These are phyloP conservation scores for Meleagris gallopavo DNA, from an alignment of 2,113 vertebrate species.

Conservation along the genomic window DNA sequence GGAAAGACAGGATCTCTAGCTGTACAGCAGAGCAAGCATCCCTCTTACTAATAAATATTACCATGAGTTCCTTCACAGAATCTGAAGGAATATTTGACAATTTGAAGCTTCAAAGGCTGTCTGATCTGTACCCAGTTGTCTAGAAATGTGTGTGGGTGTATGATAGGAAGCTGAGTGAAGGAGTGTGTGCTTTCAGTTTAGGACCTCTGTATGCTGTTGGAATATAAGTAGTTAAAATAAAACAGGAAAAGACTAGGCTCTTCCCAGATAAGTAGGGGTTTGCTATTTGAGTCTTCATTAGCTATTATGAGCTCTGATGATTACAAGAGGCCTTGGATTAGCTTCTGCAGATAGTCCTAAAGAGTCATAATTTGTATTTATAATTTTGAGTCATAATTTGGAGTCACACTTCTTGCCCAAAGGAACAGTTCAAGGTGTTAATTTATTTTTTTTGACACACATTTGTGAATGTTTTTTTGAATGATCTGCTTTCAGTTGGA, in stretches of 20 bases:
- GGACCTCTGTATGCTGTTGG: neutral
- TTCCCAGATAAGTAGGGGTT: neutral
- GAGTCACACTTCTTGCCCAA: neutral
- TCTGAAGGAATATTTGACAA: neutral
- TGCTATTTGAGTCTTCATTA: neutral
- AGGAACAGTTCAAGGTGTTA: neutral
- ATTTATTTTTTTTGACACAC: neutral
- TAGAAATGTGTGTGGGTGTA: neutral
- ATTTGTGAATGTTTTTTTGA: neutral
- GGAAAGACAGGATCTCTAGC: neutral
- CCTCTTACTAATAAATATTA: neutral
- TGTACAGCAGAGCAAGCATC: neutral
- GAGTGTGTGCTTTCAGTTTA: neutral
- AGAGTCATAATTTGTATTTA: neutral
- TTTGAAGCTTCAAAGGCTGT: neutral
- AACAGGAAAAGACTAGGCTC: neutral
- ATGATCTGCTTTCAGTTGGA: neutral
- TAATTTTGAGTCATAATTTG: neutral
- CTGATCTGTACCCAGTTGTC: neutral
- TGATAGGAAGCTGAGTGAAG: neutral
- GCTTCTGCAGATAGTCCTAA: neutral
- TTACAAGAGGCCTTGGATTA: neutral
- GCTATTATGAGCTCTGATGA: neutral
- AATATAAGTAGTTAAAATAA: slow-evolving; percentile 3
- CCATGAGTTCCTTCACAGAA: neutral